Base-by-base conservation (phyloP, 2,113 vertebrate genomes). In the Rhea pennata region DNA sequence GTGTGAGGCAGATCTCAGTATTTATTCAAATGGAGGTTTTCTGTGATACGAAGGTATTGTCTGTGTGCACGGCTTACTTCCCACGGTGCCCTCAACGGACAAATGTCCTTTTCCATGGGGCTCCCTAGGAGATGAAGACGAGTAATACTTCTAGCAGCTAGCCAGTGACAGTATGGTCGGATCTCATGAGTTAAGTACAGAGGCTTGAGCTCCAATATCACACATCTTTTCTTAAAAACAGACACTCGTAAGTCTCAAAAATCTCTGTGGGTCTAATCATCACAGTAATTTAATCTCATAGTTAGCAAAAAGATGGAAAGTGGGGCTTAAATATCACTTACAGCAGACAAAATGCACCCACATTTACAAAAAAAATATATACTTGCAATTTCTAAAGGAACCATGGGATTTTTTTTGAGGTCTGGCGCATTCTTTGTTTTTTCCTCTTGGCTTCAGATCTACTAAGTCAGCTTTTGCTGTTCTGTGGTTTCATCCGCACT, bases 391-490 rank as follows among this genome's bases (percentile, higher is more conserved):
- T 80, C 58, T 83, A 44, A 50, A 84, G 39, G 15, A n/a, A 84
- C 56, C 56, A 59, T 59, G 33, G 16, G 56, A 31, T 42, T 16
- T 84, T 36, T 85, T 75, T 53, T 70, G 56, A 79, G 64, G 50
- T 59, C 87, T 64, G 10, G 6, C 39, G 26, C 1, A 2, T 12
- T 53, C 33, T 66, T 70, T n/a, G 29, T n/a, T 66, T 39, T 21
- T 93, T 90, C 79, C 56, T 84, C 29, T 88, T 81, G 31, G 16
- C 71, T 78, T 78, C 79, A 67, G 14, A 78, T 51, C 51, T 84
- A n/a, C 42, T 75, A 72, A 67, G 9, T 0, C 0, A 90, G n/a
- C 15, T 44, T 2, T 4, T 9, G 8, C 15, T 50, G 13, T 58
- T 31, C 36, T 54, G 39, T 4, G 0, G 58, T 84, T 80, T 36